These are phyloP conservation scores for Lithodes maja DNA, from an alignment of 2,888 invertebrate species.

Conservation along the genomic window DNA sequence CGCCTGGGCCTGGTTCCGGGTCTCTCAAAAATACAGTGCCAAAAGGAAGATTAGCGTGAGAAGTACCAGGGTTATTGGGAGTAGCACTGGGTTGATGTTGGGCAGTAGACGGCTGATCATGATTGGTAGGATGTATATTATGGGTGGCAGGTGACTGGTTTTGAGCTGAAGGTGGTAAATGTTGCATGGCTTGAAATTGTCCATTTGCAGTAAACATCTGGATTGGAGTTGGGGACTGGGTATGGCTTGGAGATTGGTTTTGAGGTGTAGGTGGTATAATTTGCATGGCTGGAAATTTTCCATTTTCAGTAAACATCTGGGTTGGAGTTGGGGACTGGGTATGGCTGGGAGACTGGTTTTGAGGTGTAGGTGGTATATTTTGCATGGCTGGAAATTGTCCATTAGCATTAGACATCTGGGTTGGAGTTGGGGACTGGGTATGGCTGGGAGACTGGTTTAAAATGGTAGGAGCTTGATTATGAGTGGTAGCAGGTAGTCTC, in stretches of 20 bases:
- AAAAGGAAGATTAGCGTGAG: not conserved
- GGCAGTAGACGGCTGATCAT: not conserved
- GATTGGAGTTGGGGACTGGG: too few relatives aligned
- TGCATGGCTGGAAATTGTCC: not conserved
- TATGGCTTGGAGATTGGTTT: not conserved
- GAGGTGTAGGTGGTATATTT: not conserved
- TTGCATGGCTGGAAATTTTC: not conserved
- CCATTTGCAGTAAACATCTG: too few relatives aligned
- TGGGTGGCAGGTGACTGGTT: not conserved
- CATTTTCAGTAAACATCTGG: too few relatives aligned
- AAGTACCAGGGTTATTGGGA: not conserved
- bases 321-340: too few relatives aligned
- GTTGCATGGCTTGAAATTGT: not conserved
- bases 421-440: too few relatives aligned
- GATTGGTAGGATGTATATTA: not conserved
- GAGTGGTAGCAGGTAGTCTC: not conserved
- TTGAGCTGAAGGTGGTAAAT: not conserved
- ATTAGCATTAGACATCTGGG: too few relatives aligned
- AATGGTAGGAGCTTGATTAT: not conserved
- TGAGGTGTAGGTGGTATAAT: not conserved
- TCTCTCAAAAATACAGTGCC: not conserved
- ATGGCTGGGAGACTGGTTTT: not conserved
- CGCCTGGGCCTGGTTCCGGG: not conserved
- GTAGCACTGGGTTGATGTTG: not conserved
- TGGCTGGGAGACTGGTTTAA: not conserved